phyloP scores from a whole-genome alignment of 2,113 vertebrate genomes.

The Muntiacus muntjak region DNA sequence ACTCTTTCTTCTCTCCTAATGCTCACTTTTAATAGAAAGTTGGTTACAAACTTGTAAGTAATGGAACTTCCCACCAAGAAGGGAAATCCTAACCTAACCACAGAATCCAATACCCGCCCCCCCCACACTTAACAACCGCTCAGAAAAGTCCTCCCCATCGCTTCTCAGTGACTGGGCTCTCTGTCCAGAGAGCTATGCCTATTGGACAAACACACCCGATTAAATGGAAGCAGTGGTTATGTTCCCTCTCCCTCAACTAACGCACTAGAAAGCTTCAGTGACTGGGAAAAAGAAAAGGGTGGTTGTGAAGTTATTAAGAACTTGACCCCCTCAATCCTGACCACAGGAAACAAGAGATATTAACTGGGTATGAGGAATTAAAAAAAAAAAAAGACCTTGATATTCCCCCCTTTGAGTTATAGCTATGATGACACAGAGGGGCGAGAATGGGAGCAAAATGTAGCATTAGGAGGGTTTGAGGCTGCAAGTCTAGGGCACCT shows the following conservation, averaged over 20 bases:
- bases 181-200: neutral
- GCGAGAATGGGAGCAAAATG: neutral
- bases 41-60: neutral
- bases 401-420: constrained; percentile 79
- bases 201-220: constrained; percentile 28
- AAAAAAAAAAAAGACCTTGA: constrained; percentile 44
- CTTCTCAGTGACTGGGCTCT: neutral
- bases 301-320: constrained; percentile 34
- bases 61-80: neutral
- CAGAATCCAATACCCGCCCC: neutral
- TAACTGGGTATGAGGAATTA: constrained; percentile 55
- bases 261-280: constrained; percentile 10
- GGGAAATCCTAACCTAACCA: neutral
- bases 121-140: neutral
- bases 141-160: neutral
- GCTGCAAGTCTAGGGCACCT: constrained; percentile 54
- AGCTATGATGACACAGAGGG: constrained; percentile 64
- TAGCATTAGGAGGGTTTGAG: neutral
- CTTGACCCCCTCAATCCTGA: constrained; percentile 65
- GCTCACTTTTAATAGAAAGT: neutral
- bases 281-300: neutral
- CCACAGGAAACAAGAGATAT: constrained; percentile 75
- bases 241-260: constrained; percentile 34
- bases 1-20: neutral
- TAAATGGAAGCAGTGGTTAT: constrained; percentile 81